Conservation (phyloP, 2,888 invertebrate species). For the Orthosia cruda region DNA sequence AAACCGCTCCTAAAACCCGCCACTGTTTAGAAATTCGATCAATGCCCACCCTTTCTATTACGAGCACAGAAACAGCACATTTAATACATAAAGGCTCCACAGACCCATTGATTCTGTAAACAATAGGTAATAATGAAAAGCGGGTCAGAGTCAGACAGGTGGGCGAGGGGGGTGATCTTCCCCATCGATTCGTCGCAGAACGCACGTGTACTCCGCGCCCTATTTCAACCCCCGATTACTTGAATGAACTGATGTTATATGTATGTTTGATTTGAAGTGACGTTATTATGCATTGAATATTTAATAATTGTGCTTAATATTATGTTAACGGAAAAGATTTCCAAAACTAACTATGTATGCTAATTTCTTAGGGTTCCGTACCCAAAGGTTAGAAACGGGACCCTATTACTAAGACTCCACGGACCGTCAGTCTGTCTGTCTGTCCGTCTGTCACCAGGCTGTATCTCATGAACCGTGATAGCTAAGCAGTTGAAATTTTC, state of each 20-base stretch:
- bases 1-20: neutral
- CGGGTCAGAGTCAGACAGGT: conserved; percentile 71
- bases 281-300: conserved; percentile 7
- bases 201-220: conserved; percentile 67
- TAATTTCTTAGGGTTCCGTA: no score
- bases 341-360: no score
- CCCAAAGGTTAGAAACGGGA: no score
- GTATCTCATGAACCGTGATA: no score
- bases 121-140: conserved; percentile 64
- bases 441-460: no score
- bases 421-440: no score
- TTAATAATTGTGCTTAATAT: neutral
- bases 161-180: conserved; percentile 68
- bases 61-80: conserved; percentile 35
- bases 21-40: conserved; percentile 14
- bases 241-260: conserved; percentile 62
- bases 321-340: no score
- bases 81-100: conserved; percentile 50
- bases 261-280: conserved; percentile 18
- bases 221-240: conserved; percentile 60
- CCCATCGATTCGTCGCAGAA: conserved; percentile 60
- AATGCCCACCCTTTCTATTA: conserved; percentile 25
- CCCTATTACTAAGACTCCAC: no score
- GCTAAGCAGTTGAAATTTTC: no score
- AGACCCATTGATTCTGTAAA: conserved; percentile 62